A percentile compares a stretch with the other conserved stretches of the same genome.
These are phyloP conservation scores for Mallateleia sp. DNA, from an alignment of 2,888 invertebrate genomes.

Conservation along the genomic window DNA sequence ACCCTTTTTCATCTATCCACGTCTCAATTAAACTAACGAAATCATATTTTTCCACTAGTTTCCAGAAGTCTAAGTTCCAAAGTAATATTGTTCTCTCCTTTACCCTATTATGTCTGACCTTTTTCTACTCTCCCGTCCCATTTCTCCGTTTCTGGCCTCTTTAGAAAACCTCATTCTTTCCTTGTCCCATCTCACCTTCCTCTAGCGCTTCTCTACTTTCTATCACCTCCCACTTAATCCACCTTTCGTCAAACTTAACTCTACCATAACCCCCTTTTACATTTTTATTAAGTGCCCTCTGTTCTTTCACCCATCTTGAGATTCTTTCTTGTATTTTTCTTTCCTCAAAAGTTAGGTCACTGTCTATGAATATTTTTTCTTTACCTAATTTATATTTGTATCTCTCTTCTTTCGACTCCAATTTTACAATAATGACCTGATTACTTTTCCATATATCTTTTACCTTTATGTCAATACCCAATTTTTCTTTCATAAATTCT, in stretches of 20 bases:
- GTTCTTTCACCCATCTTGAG: background rate
- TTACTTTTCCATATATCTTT: background rate
- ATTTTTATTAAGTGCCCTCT: background rate
- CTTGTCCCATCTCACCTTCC: background rate
- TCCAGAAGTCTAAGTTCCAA: conserved; percentile 27
- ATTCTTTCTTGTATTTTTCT: background rate
- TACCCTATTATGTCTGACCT: background rate
- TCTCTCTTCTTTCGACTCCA: background rate
- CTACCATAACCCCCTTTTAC: background rate
- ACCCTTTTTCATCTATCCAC: conserved; percentile 70
- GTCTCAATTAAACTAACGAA: conserved; percentile 65
- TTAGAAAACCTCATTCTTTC: background rate
- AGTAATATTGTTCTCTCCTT: background rate
- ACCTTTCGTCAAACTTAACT: background rate
- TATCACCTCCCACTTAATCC: background rate
- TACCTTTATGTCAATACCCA: background rate
- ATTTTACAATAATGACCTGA: background rate
- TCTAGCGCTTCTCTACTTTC: background rate
- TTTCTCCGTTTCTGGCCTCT: background rate
- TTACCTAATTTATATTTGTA: conserved; percentile 14
- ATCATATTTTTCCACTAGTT: conserved; percentile 41
- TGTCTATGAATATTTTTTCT: background rate
- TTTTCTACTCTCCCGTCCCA: background rate
- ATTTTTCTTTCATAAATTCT: background rate
- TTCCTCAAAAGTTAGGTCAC: background rate